Evolutionary conservation across 2,888 invertebrate genomes (phyloP).

Genomic region (Caenorhabditis becei): DNA sequence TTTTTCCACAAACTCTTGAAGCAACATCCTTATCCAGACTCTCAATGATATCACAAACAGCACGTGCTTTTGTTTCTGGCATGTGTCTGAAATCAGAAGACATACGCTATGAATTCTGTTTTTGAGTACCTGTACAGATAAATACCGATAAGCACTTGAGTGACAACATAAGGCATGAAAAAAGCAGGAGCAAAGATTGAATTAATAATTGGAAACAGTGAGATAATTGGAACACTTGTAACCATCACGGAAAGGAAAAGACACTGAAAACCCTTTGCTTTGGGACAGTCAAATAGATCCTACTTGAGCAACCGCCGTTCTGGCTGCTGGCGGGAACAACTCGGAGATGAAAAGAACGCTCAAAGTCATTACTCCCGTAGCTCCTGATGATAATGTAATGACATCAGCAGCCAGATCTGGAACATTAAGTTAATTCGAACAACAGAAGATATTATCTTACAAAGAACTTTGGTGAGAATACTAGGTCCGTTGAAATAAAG

Average conservation of each 20-base stretch:
- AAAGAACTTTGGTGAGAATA: conserved; percentile 23
- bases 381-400: conserved; percentile 27
- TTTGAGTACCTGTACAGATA: conserved; percentile 34
- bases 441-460: conserved; percentile 1
- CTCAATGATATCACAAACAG: conserved; percentile 68
- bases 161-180: conserved; percentile 46
- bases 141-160: conserved; percentile 39
- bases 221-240: too few relatives aligned
- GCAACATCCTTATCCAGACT: conserved; percentile 60
- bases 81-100: conserved; percentile 47
- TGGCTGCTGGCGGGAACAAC: conserved; percentile 64
- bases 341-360: conserved; percentile 56
- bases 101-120: not conserved
- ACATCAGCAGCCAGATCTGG: conserved; percentile 55
- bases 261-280: too few relatives aligned
- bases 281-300: too few relatives aligned
- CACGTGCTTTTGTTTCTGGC: conserved; percentile 63
- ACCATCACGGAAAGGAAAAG: too few relatives aligned
- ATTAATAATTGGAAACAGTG: conserved; percentile 61
- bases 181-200: conserved; percentile 58
- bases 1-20: conserved; percentile 50
- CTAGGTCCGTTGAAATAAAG: conserved; percentile 27
- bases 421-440: not conserved
- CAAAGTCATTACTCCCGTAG: conserved; percentile 53
- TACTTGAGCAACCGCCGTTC: conserved; percentile 65